Percentiles rank a stretch among this genome's conserved stretches.
Evolutionary conservation across 2,113 vertebrate species (phyloP).

Genomic region (Meles meles): DNA sequence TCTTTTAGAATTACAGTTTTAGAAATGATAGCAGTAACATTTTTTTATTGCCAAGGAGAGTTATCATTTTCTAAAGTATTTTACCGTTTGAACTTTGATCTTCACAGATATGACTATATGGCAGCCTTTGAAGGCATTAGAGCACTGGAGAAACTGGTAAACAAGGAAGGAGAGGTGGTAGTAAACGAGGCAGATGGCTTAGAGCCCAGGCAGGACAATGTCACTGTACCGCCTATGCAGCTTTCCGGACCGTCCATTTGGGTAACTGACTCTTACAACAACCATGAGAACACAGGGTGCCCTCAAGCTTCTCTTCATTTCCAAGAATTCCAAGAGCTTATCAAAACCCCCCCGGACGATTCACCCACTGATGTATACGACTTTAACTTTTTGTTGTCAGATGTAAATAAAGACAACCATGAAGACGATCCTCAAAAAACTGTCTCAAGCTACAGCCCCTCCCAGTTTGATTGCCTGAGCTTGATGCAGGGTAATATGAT

Average conservation of each 20-base stretch:
- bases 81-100: neutral
- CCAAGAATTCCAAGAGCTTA: neutral
- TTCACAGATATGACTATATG: neutral
- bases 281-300: accelerated
- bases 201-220: neutral
- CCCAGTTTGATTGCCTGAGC: slow-evolving; percentile 81
- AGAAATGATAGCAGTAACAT: neutral
- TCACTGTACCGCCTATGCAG: no score
- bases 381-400: neutral
- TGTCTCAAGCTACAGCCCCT: slow-evolving; percentile 77
- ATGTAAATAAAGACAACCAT: neutral
- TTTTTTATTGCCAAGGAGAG: neutral
- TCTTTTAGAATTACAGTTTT: neutral
- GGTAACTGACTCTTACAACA: neutral
- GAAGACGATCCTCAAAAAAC: neutral
- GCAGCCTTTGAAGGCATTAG: neutral
- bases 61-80: neutral
- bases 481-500: slow-evolving; percentile 84
- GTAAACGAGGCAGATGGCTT: neutral
- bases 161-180: neutral
- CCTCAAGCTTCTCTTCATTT: neutral
- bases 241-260: neutral
- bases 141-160: neutral
- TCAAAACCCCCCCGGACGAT: neutral
- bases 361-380: neutral